Base-by-base conservation (phyloP, 2,888 invertebrate species). In the Pocota personata region DNA sequence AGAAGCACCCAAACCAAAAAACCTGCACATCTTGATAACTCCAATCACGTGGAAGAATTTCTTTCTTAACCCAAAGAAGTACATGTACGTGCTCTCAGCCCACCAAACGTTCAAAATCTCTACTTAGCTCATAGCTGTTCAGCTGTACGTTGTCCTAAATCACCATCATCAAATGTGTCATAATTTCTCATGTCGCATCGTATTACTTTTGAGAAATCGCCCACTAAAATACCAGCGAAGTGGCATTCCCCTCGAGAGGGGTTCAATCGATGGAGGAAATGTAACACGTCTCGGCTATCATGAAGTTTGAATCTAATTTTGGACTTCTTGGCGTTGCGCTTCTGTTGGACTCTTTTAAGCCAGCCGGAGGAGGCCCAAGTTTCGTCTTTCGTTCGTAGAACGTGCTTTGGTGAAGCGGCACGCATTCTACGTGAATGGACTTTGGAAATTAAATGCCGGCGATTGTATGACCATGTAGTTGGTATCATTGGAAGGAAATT, bases 221-320 rank as follows among this genome's bases (percentile, higher is more conserved):
- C 37, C 37, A 72, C 46, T 5, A 52, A 48, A 72, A 30, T 40
- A 40, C 24, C 66, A 57, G 19, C 32, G n/a, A 14, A 40, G 27
- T 40, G 16, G 16, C 35, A 57, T 21, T 46, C 43, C 7, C 10
- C 16, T 32, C 19, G n/a, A 27, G 35, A n/a, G 40, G 21, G 8
- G 10, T 27, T 24, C 55, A n/a, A 24, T 69, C 32, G 46, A 35
- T 57, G 50, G 7, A n/a, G 35, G 50, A 40, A 57, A 58, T 67
- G 57, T 71, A 57, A 50, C 72, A 79, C 64, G 79, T 72, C 64
- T 35, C 27, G 71, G 71, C 55, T 64, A 78, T 79, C 64, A 58
- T 66, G 62, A 66, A 72, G 50, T 72, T 79, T 37, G 72, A 79
- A 79, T 79, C 71, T 66, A 57, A 78, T 62, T 67, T 50, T 52